Conservation (phyloP, 2,113 vertebrate species). For the Percina caprodes region DNA sequence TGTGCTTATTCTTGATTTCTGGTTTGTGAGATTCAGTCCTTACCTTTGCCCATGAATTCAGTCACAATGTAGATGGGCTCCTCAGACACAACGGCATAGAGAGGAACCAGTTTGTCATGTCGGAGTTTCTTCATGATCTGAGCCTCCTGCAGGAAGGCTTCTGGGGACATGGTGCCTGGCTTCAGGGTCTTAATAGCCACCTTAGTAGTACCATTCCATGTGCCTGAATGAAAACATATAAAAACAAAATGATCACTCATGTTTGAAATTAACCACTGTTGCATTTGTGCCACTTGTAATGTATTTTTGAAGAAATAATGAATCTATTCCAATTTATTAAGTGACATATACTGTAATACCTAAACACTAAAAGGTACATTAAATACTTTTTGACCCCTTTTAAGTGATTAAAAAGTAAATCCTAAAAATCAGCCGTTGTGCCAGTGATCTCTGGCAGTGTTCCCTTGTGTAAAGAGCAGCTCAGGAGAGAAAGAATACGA, state of each 20-base stretch:
- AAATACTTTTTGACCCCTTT: slow-evolving; percentile 3
- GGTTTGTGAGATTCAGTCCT: slow-evolving; percentile 8
- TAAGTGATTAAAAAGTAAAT: slow-evolving; percentile 12
- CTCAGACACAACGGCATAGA: slow-evolving; percentile 97
- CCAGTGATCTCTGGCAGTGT: slow-evolving; percentile 11
- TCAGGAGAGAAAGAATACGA: slow-evolving; percentile 17
- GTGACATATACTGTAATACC: background rate
- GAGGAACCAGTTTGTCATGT: slow-evolving; percentile 96
- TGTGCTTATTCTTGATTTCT: background rate
- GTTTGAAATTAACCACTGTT: background rate
- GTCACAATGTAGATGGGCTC: slow-evolving; percentile 98
- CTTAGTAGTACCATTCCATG: slow-evolving; percentile 99
- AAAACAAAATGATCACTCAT: background rate
- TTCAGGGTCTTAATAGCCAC: slow-evolving; percentile 99
- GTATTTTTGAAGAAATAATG: background rate
- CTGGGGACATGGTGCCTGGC: slow-evolving; percentile 98
- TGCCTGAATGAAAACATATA: slow-evolving; percentile 82
- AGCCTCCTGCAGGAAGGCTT: slow-evolving; percentile 97
- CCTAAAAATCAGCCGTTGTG: slow-evolving; percentile 3
- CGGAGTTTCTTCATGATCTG: slow-evolving; percentile 99
- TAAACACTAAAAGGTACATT: background rate
- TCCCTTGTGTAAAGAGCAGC: slow-evolving; percentile 30
- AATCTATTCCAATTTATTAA: background rate
- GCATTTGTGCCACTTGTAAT: background rate
- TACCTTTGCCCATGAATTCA: slow-evolving; percentile 98